A percentile compares a stretch with the other conserved stretches of the same genome.
Evolutionary conservation across 2,888 invertebrate genomes (phyloP).

Genomic region (Teinopalpus imperialis): DNA sequence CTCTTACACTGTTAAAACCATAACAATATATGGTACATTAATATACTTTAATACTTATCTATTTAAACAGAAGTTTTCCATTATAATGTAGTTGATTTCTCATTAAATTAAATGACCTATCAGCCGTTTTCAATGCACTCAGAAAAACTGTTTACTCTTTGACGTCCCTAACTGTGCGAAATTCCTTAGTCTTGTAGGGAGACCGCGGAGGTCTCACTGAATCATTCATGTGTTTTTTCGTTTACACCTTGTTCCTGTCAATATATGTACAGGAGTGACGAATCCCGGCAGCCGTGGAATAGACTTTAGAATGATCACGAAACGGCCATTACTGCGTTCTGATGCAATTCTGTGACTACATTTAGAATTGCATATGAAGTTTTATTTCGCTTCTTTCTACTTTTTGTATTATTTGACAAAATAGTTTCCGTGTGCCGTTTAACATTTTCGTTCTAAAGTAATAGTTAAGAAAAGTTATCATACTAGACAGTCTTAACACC

Average conservation of each 20-base stretch:
- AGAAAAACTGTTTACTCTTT: conserved; percentile 66
- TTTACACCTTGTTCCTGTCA: conserved; percentile 73
- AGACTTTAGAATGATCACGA: conserved; percentile 8
- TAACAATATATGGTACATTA: too few relatives aligned
- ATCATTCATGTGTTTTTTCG: conserved; percentile 78
- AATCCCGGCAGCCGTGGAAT: conserved; percentile 34
- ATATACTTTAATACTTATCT: too few relatives aligned
- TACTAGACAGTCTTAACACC: conserved; percentile 35
- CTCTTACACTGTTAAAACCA: too few relatives aligned
- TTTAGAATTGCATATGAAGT: background rate
- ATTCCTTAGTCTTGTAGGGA: conserved; percentile 74
- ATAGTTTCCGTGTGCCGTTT: too few relatives aligned
- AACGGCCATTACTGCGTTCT: background rate
- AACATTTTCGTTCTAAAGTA: too few relatives aligned
- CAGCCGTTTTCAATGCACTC: conserved; percentile 57
- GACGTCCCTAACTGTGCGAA: conserved; percentile 65
- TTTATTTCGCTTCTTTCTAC: too few relatives aligned
- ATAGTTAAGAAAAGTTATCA: conserved; percentile 8
- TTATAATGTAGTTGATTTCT: conserved; percentile 42
- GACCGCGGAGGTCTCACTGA: conserved; percentile 68
- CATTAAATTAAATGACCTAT: conserved; percentile 77
- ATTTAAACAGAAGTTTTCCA: conserved; percentile 7
- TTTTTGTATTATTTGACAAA: too few relatives aligned
- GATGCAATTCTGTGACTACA: conserved; percentile 1
- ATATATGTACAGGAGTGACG: conserved; percentile 74